These are phyloP conservation scores for Desmodus rotundus DNA, from an alignment of 2,113 vertebrate genomes.

Conservation along the genomic window DNA sequence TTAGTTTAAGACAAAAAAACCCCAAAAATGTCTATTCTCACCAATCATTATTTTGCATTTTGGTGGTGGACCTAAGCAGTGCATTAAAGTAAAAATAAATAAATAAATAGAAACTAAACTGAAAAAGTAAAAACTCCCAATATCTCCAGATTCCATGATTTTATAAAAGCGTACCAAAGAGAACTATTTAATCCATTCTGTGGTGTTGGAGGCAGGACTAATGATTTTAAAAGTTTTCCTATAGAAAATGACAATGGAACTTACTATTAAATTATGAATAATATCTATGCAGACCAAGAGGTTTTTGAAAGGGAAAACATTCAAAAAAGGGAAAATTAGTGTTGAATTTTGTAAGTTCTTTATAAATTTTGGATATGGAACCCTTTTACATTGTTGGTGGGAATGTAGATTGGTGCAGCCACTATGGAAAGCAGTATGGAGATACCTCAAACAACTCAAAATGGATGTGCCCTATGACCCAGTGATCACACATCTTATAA, in stretches of 20 bases:
- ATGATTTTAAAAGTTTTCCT: not conserved
- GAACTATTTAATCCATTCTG: not conserved
- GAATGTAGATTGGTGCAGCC: too few species aligned
- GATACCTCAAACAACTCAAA: too few species aligned
- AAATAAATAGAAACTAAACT: not conserved
- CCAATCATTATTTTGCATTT: too few species aligned
- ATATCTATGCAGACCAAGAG: not conserved
- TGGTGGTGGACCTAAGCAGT: too few species aligned
- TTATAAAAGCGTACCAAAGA: not conserved
- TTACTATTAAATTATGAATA: not conserved
- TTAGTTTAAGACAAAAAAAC: not conserved
- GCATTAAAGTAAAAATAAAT: not conserved
- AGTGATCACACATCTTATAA: too few species aligned
- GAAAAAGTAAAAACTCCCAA: not conserved
- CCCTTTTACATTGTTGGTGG: too few species aligned
- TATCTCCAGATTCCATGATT: not conserved
- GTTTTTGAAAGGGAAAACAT: not conserved
- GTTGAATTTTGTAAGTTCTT: too few species aligned
- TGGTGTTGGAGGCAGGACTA: not conserved
- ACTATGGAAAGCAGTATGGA: too few species aligned
- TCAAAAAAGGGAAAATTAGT: not conserved
- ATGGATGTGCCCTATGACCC: too few species aligned
- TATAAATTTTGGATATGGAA: too few species aligned
- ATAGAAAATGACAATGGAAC: not conserved
- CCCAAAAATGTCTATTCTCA: too few species aligned